These are phyloP conservation scores for Pedionomus torquatus DNA, from an alignment of 2,113 vertebrate genomes.

Conservation along the genomic window DNA sequence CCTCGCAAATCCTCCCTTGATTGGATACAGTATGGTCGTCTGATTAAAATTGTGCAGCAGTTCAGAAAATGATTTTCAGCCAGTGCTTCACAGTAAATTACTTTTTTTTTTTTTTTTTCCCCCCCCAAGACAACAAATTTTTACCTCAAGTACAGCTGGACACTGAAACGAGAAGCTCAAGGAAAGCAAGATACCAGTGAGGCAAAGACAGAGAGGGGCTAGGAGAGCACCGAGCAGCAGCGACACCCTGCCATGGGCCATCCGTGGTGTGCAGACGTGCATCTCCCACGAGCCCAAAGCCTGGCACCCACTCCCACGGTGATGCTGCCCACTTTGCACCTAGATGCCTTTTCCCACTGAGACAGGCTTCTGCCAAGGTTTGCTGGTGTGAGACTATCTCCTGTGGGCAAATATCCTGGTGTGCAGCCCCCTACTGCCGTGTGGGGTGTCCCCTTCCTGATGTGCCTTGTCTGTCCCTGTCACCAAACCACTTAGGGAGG, in stretches of 20 bases:
- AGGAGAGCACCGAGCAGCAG: neutral
- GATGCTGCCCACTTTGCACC: neutral
- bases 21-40: slow-evolving; percentile 55
- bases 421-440: accelerated
- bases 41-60: slow-evolving; percentile 62
- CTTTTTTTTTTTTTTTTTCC: neutral
- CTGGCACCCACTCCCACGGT: neutral
- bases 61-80: slow-evolving; percentile 71
- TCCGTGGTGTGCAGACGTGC: accelerated
- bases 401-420: neutral
- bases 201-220: neutral
- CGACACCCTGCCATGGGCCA: neutral
- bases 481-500: neutral
- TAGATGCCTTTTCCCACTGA: neutral
- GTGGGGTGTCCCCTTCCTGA: accelerated
- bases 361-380: neutral
- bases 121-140: neutral
- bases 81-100: slow-evolving; percentile 53
- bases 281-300: neutral
- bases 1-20: slow-evolving; percentile 54
- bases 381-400: neutral
- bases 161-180: neutral
- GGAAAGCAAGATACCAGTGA: neutral
- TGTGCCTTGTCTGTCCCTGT: neutral
- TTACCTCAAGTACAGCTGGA: slow-evolving; percentile 34